Percentiles rank a stretch among this genome's conserved stretches.
Evolutionary conservation across 2,888 invertebrate genomes (phyloP).

Genomic region (Nebria salina): DNA sequence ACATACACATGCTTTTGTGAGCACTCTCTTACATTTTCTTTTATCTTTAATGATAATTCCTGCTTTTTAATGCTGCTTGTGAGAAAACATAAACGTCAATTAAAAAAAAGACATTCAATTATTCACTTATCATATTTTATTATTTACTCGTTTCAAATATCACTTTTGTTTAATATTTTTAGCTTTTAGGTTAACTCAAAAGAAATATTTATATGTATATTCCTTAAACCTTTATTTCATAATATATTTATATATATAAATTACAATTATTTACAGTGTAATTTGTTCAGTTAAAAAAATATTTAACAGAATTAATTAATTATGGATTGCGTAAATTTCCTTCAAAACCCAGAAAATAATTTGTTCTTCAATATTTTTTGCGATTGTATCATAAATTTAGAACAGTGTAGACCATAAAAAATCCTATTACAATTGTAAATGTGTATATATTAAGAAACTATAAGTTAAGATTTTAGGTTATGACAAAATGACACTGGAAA

Average conservation of each 20-base stretch:
- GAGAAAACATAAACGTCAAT: conserved; percentile 14
- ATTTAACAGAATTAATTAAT: not conserved
- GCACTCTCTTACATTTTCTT: conserved; percentile 43
- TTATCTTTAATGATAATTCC: conserved; percentile 18
- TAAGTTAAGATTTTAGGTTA: too few species aligned
- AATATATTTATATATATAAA: not conserved
- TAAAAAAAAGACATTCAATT: conserved; percentile 19
- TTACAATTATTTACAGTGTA: not conserved
- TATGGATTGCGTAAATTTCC: not conserved
- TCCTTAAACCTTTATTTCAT: conserved; percentile 1
- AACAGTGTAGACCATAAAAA: too few species aligned
- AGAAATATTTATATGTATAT: not conserved
- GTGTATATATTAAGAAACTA: too few species aligned
- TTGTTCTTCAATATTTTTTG: too few species aligned
- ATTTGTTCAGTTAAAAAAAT: not conserved
- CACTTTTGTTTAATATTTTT: conserved; percentile 6
- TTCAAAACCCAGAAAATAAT: not conserved
- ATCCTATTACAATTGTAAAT: too few species aligned
- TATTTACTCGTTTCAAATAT: not conserved
- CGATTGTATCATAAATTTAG: too few species aligned
- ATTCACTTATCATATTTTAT: not conserved
- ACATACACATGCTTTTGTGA: conserved; percentile 40
- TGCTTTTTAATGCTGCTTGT: conserved; percentile 36
- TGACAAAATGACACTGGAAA: too few species aligned
- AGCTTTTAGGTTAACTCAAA: not conserved